Base-by-base conservation (phyloP, 2,888 invertebrate genomes). In the Sphecodes monilicornis region DNA sequence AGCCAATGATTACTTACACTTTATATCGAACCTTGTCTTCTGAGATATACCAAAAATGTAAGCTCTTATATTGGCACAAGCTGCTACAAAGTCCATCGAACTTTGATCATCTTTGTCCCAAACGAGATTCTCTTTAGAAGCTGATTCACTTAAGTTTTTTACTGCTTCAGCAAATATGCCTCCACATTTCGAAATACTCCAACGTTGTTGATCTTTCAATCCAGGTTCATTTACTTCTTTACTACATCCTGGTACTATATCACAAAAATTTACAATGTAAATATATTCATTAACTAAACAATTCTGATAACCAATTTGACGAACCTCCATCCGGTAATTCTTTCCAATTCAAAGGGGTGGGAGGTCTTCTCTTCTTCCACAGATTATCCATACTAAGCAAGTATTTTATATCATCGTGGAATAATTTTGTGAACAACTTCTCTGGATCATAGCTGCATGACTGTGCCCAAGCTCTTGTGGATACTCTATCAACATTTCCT, bases 71-170 rank as follows among this genome's bases (percentile, higher is more conserved):
- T 99, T 99, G 0, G 99, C 97, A 94, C 98, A 98, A 0, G 98
- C 97, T 0, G 99, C 97, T 1, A 99, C 99, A 95, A 99, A 99
- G 95, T 99, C 98, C 98, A 99, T 98, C 0, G 98, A 97, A 82
- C 96, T 95, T 92, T 97, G 97, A 93, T 99, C 99, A 94, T 99
- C 99, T 95, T 99, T 99, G 95, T 99, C 99, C 99, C 99, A 99
- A 77, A 98, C 97, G 13, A 99, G 96, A 93, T 97, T 94, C 83
- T 91, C 89, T 83, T 93, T 91, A 18, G 90, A 95, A 26, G 95
- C 95, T 70, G 95, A 94, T 69, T 95, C 94, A 92, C 96, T 97
- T 69, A 99, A 95, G 0, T 95, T 95, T 13, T 95, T 95, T 66
- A 98, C 95, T 87, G 97, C 97, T 0, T 96, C 95, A 0, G 96